phyloP scores from a whole-genome alignment of 2,113 vertebrate genomes.

The Hiodon alosoides region DNA sequence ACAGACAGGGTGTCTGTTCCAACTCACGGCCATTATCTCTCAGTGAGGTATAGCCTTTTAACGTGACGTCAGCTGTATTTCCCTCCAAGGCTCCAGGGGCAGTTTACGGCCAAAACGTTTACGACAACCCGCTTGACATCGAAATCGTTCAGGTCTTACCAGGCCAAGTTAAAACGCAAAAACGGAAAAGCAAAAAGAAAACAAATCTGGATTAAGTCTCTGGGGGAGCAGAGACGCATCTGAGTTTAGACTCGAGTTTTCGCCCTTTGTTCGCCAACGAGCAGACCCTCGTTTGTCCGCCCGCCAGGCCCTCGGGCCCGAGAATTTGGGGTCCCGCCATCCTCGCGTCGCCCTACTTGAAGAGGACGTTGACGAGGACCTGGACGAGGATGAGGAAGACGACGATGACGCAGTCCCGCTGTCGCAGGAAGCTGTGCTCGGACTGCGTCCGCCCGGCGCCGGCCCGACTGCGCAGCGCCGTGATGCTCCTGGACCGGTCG shows the following conservation, averaged over 20 bases:
- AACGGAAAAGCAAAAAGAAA: conserved; percentile 15
- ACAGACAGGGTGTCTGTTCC: too few species aligned
- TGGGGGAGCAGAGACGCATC: too few species aligned
- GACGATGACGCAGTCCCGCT: conserved; percentile 86
- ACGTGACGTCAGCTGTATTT: too few species aligned
- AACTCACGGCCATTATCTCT: too few species aligned
- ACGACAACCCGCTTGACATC: too few species aligned
- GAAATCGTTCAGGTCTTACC: too few species aligned
- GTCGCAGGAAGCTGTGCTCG: conserved; percentile 80
- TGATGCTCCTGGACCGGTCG: conserved; percentile 73
- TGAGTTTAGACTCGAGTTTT: too few species aligned
- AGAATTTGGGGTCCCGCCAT: conserved; percentile 11
- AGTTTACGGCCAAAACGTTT: too few species aligned
- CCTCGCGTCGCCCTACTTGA: conserved; percentile 72
- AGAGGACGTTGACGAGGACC: conserved; percentile 84
- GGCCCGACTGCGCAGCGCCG: conserved; percentile 74
- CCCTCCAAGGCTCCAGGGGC: too few species aligned
- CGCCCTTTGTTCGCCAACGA: too few species aligned
- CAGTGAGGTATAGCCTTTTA: too few species aligned
- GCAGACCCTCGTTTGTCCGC: too few species aligned
- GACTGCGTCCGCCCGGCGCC: conserved; percentile 51
- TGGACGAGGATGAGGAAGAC: conserved; percentile 82
- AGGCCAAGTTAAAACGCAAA: background rate
- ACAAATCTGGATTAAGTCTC: background rate
- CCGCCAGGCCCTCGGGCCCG: background rate